Evolutionary conservation across 1,140 invertebrate species (phyloP).

Genomic region (Solenopsis invicta): DNA sequence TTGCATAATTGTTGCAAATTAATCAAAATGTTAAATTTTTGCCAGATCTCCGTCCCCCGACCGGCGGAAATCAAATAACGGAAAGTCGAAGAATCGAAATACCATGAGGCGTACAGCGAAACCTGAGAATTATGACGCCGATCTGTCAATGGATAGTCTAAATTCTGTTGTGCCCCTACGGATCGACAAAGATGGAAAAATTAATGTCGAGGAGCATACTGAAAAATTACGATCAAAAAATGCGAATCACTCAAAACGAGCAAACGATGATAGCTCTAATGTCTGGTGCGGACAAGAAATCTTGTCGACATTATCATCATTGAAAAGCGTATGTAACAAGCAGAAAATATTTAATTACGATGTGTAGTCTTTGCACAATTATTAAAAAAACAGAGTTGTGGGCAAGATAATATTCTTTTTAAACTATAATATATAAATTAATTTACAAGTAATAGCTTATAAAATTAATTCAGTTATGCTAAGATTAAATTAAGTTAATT

Average conservation of each 20-base stretch:
- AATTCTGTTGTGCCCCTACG: constrained; percentile 81
- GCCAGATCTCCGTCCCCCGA: constrained; percentile 82
- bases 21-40: not conserved
- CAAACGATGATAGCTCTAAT: constrained; percentile 61
- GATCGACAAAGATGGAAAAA: constrained; percentile 79
- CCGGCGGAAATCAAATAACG: constrained; percentile 77
- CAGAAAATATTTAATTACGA: not conserved
- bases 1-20: not conserved
- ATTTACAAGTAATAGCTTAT: too few species aligned
- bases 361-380: too few species aligned
- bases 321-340: constrained; percentile 81
- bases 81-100: constrained; percentile 78
- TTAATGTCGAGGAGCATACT: constrained; percentile 72
- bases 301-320: constrained; percentile 81
- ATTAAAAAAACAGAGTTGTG: too few species aligned
- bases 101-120: constrained; percentile 74
- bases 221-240: not conserved
- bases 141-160: constrained; percentile 83
- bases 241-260: constrained; percentile 27
- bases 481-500: too few species aligned
- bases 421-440: too few species aligned
- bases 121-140: constrained; percentile 80
- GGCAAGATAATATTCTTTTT: too few species aligned
- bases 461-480: too few species aligned
- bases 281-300: constrained; percentile 83